Percentiles rank a stretch among this genome's conserved stretches.
phyloP scores from a whole-genome alignment of 2,888 invertebrate species.

The Physocephala rufipes region DNA sequence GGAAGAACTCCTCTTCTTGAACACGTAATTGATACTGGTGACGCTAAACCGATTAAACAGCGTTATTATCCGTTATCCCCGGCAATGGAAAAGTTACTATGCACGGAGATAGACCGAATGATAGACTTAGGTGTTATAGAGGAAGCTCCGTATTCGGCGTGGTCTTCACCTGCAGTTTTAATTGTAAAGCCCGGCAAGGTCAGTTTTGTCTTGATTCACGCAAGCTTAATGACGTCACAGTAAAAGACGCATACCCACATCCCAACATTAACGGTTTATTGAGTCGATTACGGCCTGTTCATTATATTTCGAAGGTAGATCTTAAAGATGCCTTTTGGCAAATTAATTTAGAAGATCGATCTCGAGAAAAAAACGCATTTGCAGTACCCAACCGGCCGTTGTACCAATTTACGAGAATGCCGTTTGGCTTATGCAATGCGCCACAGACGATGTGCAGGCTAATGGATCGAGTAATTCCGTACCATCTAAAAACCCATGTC shows the following conservation, averaged over 20 bases:
- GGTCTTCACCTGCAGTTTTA: constrained; percentile 26
- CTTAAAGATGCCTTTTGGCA: constrained; percentile 21
- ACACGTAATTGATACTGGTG: constrained; percentile 41
- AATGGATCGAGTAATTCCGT: constrained; percentile 41
- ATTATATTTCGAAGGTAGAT: constrained; percentile 12
- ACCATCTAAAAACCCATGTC: constrained; percentile 12
- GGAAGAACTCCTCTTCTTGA: constrained; percentile 36
- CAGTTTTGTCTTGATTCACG: constrained; percentile 27
- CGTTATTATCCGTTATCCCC: constrained; percentile 43
- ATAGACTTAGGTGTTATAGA: constrained; percentile 34
- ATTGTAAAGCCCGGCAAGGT: constrained; percentile 32
- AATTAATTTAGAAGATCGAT: constrained; percentile 1
- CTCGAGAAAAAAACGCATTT: constrained; percentile 7
- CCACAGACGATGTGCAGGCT: constrained; percentile 39
- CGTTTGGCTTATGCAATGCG: constrained; percentile 40
- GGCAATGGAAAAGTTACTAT: constrained; percentile 41
- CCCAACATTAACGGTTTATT: constrained; percentile 9
- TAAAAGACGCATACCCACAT: constrained; percentile 12
- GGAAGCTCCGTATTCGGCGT: background rate
- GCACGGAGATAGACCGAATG: constrained; percentile 53
- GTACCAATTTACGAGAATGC: constrained; percentile 7
- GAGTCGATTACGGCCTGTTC: background rate
- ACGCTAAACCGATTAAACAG: constrained; percentile 41
- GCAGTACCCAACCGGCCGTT: background rate
- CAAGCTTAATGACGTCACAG: constrained; percentile 24